Evolutionary conservation across 2,888 invertebrate genomes (phyloP).

Genomic region (Nineta flava): DNA sequence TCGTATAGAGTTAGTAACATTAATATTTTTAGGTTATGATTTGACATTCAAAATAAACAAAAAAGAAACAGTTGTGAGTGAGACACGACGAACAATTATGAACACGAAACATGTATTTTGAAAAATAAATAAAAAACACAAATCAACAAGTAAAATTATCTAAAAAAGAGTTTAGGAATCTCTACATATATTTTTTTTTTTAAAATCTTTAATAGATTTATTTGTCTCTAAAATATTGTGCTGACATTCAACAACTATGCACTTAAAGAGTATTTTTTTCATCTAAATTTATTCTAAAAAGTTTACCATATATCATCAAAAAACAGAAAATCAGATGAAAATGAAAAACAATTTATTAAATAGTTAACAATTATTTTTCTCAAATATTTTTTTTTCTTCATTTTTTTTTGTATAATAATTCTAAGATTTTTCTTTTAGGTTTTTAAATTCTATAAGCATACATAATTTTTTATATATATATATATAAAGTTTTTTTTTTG

Average conservation of each 20-base stretch:
- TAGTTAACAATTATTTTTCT: conserved; percentile 3
- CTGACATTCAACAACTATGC: conserved; percentile 25
- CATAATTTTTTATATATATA: neutral
- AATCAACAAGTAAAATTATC: no score
- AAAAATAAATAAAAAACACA: neutral
- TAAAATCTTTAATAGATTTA: no score
- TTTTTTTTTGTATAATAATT: neutral
- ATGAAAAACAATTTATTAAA: neutral
- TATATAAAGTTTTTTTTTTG: neutral
- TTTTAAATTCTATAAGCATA: neutral
- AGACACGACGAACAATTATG: neutral
- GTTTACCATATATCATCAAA: neutral
- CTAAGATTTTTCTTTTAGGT: no score
- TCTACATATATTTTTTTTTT: no score
- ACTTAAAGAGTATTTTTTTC: conserved; percentile 8
- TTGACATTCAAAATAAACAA: no score
- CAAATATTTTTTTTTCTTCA: neutral
- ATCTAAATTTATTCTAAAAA: conserved; percentile 11
- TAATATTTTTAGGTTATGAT: no score
- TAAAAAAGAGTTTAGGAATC: no score
- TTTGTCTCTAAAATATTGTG: conserved; percentile 19
- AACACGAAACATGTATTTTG: neutral
- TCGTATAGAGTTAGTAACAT: no score
- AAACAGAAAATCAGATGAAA: neutral
- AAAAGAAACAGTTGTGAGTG: no score